A percentile compares a stretch with the other conserved stretches of the same genome.
phyloP scores from a whole-genome alignment of 1,140 invertebrate genomes.

The Rhyacophila brunnea region DNA sequence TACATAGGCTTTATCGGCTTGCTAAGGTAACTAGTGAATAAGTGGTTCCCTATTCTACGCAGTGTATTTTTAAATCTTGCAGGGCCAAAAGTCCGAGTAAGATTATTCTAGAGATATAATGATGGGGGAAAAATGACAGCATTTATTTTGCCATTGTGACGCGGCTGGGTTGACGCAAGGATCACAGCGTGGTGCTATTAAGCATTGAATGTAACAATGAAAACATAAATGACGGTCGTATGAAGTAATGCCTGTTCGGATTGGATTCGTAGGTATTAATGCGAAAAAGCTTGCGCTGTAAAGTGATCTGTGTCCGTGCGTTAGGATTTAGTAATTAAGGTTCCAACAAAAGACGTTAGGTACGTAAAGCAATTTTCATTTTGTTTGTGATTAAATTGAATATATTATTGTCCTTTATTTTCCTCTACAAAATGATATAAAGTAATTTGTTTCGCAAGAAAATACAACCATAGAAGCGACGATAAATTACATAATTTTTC shows the following conservation, averaged over 20 bases:
- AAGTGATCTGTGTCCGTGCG: not conserved
- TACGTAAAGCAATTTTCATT: not conserved
- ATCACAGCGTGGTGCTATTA: constrained; percentile 17
- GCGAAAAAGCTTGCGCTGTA: constrained; percentile 7
- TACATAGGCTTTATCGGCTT: too few relatives aligned
- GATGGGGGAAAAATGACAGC: constrained; percentile 27
- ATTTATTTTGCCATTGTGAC: constrained; percentile 30
- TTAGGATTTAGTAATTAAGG: too few relatives aligned
- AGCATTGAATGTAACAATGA: constrained; percentile 16
- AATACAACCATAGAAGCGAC: too few relatives aligned
- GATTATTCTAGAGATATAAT: constrained; percentile 12
- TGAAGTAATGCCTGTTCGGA: constrained; percentile 24
- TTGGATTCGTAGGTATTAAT: constrained; percentile 29
- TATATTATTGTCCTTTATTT: not conserved
- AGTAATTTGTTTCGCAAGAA: too few relatives aligned
- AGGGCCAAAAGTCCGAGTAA: not conserved
- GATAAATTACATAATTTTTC: too few relatives aligned
- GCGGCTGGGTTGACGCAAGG: constrained; percentile 7
- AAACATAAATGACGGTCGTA: constrained; percentile 29
- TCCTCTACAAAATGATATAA: too few relatives aligned
- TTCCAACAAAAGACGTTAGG: too few relatives aligned
- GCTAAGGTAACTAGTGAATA: too few relatives aligned
- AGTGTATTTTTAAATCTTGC: too few relatives aligned
- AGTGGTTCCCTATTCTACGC: too few relatives aligned
- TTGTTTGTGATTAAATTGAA: not conserved